Base-by-base conservation (phyloP, 2,888 invertebrate genomes). In the Heteromyza rotundicornis region DNA sequence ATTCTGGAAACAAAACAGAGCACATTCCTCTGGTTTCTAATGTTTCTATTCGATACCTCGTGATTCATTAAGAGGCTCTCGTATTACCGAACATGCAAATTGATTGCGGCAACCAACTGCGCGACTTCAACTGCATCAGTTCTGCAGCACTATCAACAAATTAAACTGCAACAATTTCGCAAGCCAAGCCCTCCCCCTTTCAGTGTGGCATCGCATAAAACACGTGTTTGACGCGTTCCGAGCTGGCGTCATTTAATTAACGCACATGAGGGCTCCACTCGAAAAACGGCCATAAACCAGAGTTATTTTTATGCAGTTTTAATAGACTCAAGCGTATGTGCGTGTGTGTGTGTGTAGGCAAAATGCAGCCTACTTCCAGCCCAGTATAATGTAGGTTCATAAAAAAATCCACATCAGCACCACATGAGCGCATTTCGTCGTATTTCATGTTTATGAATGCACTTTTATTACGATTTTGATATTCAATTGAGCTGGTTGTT, bases 371-470 rank as follows among this genome's bases (percentile, higher is more conserved):
- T 8, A 40, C n/a, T 14, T 27, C 7, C 27, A 27, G 27, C 10
- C 27, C n/a, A n/a, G 27, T 27, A 27, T 27, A 27, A 10, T 5
- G 32, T 12, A 32, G 40, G 14, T 40, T 40, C 40, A 40, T 40
- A 40, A 40, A 52, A 16, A 32, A 32, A 52, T 16, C 32, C 16
- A 35, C 19, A 54, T 14, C 54, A 54, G 8, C 54, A 36, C 54
- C 32, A 57, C 35, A 57, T 20, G 57, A 35, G 14, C 40, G n/a
- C 50, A 63, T n/a, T 63, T 67, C 70, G 68, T 71, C 69, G 69
- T 66, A 75, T 77, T 77, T 74, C 77, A 74, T 77, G 77, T 75
- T 77, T 74, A 77, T 75, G 72, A 74, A 72, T 76, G 77, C 74
- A 69, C 71, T 77, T 74, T 74, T 76, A 73, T 76, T 74, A 74